A percentile compares a stretch with the other conserved stretches of the same genome.
Evolutionary conservation across 2,113 vertebrate species (phyloP).

Genomic region (Gopherus flavomarginatus): DNA sequence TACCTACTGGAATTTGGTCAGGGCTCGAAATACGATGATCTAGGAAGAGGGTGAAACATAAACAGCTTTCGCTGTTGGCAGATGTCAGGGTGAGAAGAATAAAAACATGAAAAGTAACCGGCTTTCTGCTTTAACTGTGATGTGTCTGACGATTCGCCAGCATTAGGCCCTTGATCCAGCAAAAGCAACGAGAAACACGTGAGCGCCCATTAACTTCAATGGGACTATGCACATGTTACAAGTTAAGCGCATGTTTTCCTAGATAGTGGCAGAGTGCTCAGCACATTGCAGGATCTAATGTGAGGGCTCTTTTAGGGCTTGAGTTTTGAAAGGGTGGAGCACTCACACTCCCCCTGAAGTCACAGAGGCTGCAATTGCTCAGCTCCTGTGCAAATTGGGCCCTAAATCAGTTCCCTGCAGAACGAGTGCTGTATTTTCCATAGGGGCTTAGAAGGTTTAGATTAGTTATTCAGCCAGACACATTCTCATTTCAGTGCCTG

Average conservation of each 20-base stretch:
- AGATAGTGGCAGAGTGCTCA: neutral
- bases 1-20: neutral
- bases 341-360: neutral
- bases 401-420: neutral
- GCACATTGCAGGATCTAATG: neutral
- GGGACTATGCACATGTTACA: neutral
- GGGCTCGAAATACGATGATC: neutral
- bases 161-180: too few relatives aligned
- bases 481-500: neutral
- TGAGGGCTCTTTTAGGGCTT: neutral
- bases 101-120: neutral
- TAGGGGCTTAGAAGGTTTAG: constrained; percentile 16
- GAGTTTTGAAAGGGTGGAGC: constrained; percentile 16
- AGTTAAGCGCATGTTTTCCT: neutral
- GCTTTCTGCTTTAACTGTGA: neutral
- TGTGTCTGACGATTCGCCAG: too few relatives aligned
- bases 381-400: constrained; percentile 2
- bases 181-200: too few relatives aligned
- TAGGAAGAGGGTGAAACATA: constrained; percentile 5
- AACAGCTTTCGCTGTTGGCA: neutral
- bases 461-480: neutral
- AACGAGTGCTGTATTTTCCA: constrained; percentile 12
- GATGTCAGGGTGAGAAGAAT: neutral
- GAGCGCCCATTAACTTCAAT: too few relatives aligned
- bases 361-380: neutral